phyloP scores from a whole-genome alignment of 2,797 vertebrate species.

The Betta splendens region DNA sequence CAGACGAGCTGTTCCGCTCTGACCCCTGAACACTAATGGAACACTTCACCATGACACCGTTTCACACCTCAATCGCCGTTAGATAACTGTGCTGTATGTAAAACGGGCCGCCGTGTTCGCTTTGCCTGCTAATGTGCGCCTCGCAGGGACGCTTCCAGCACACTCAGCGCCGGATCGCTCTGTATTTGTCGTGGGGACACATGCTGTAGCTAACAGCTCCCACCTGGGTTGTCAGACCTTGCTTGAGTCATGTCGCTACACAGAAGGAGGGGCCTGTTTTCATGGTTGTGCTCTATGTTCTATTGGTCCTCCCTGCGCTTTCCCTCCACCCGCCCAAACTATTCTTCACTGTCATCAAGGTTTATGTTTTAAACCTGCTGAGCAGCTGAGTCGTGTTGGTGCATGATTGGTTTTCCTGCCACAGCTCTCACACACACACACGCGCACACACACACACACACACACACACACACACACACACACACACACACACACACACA shows the following conservation, averaged over 20 bases:
- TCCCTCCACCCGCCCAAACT: not conserved
- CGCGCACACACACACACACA: too few species aligned
- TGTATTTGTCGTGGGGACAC: not conserved
- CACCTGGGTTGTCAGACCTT: slow-evolving; percentile 13
- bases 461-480: too few species aligned
- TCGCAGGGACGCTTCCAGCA: slow-evolving; percentile 14
- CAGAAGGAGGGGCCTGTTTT: not conserved
- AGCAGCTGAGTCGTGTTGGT: too few species aligned
- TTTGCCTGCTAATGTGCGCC: slow-evolving; percentile 18
- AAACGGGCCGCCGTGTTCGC: slow-evolving; percentile 27
- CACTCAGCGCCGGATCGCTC: slow-evolving; percentile 5
- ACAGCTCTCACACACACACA: too few species aligned
- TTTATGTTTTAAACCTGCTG: too few species aligned
- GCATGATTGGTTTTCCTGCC: too few species aligned
- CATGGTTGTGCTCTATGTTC: not conserved
- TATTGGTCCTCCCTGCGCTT: slow-evolving; percentile 3
- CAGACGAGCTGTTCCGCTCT: slow-evolving; percentile 51
- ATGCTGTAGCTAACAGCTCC: not conserved
- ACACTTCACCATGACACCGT: slow-evolving; percentile 40
- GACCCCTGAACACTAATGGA: slow-evolving; percentile 52
- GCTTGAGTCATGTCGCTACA: not conserved
- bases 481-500: too few species aligned
- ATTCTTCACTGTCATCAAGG: too few species aligned
- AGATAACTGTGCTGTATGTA: slow-evolving; percentile 26
- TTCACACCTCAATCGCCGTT: slow-evolving; percentile 42